Percentiles rank a stretch among this genome's conserved stretches.
Evolutionary conservation across 2,888 invertebrate species (phyloP).

Genomic region (Drosophila anomelani): DNA sequence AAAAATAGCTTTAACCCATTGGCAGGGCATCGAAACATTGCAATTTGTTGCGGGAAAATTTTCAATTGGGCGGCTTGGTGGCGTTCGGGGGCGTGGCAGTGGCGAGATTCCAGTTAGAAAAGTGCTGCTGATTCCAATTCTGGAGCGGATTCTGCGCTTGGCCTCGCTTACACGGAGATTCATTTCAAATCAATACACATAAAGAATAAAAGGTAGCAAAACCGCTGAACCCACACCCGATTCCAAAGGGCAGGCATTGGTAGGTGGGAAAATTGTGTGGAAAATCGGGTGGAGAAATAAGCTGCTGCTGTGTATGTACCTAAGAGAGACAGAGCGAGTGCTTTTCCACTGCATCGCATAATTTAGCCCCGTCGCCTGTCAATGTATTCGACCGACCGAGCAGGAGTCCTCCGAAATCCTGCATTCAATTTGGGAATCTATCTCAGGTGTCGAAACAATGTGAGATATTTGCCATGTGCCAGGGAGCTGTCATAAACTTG

Average conservation of each 20-base stretch:
- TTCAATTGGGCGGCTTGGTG: slow-evolving; percentile 1
- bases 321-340: not conserved
- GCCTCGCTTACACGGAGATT: slow-evolving; percentile 70
- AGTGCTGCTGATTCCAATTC: slow-evolving; percentile 37
- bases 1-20: not conserved
- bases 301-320: slow-evolving; percentile 6
- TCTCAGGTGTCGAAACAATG: slow-evolving; percentile 49
- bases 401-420: slow-evolving; percentile 8
- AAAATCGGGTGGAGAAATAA: slow-evolving; percentile 15
- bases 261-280: not conserved
- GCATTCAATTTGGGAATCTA: slow-evolving; percentile 29
- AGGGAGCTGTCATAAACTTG: slow-evolving; percentile 43
- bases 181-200: slow-evolving; percentile 79
- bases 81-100: not conserved
- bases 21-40: slow-evolving; percentile 43
- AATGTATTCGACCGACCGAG: slow-evolving; percentile 52
- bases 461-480: slow-evolving; percentile 48
- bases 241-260: not conserved
- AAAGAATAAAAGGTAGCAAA: slow-evolving; percentile 66
- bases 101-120: slow-evolving; percentile 10
- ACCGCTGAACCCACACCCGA: slow-evolving; percentile 45
- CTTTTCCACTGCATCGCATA: slow-evolving; percentile 39
- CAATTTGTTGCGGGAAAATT: slow-evolving; percentile 14
- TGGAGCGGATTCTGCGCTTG: slow-evolving; percentile 40
- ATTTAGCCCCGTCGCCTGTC: slow-evolving; percentile 53